These are phyloP conservation scores for Iphiclides podalirius DNA, from an alignment of 2,888 invertebrate genomes.

Conservation along the genomic window DNA sequence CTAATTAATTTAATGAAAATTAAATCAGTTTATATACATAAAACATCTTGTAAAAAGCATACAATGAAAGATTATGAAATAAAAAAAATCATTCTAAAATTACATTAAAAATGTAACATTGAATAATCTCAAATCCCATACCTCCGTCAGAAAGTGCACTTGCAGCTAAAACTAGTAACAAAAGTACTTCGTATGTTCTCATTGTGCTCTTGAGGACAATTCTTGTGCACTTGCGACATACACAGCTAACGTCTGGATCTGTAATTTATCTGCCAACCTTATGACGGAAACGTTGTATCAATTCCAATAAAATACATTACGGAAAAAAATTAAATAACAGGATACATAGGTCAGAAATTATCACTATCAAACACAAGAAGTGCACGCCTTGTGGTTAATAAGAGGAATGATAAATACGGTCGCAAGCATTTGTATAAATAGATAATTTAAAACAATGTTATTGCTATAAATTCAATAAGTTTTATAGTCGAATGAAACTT, in stretches of 20 bases:
- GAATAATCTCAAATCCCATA: constrained; percentile 1
- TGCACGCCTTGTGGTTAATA: constrained; percentile 9
- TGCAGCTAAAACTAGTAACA: constrained; percentile 28
- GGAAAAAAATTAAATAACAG: constrained; percentile 34
- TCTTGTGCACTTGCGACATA: constrained; percentile 16
- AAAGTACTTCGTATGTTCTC: constrained; percentile 25
- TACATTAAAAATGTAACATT: background rate
- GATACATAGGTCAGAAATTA: constrained; percentile 48
- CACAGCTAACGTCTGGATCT: constrained; percentile 22
- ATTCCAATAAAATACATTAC: constrained; percentile 27
- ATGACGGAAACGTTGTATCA: constrained; percentile 30
- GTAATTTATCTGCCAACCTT: constrained; percentile 24
- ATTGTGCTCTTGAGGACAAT: constrained; percentile 24
- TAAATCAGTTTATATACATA: no score
- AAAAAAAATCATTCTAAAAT: no score
- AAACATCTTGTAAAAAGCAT: no score
- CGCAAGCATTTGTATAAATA: constrained; percentile 5
- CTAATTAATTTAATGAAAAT: no score
- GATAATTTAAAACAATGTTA: constrained; percentile 10
- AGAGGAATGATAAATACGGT: constrained; percentile 12
- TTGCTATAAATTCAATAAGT: constrained; percentile 4
- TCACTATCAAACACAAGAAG: constrained; percentile 28
- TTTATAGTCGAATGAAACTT: background rate
- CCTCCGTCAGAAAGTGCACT: constrained; percentile 30
- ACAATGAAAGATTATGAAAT: no score